Conservation (phyloP, 2,888 invertebrate species). For the Tipula helvola region DNA sequence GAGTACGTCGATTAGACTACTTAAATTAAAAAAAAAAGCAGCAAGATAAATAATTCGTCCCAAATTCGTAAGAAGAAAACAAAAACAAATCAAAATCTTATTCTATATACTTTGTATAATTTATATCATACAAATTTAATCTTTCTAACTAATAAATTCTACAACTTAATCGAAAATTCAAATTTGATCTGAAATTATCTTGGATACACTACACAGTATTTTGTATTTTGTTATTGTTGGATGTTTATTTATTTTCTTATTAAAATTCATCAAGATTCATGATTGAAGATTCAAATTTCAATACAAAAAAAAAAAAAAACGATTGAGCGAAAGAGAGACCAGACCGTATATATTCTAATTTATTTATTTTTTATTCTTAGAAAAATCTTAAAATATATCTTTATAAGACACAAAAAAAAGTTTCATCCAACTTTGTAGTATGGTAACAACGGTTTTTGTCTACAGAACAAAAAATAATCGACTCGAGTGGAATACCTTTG, state of each 20-base stretch:
- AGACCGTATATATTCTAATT: background rate
- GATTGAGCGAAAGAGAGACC: background rate
- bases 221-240: too few relatives aligned
- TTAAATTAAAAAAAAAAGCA: background rate
- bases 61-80: background rate
- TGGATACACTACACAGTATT: background rate
- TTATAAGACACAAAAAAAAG: background rate
- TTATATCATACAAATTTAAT: background rate
- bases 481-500: background rate
- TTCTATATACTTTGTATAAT: background rate
- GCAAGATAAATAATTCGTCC: background rate
- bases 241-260: background rate
- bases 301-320: background rate
- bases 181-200: constrained; percentile 4
- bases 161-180: background rate
- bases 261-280: constrained; percentile 4
- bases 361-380: background rate
- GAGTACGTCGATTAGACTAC: too few relatives aligned
- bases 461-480: background rate
- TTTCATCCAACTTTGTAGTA: background rate
- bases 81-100: background rate
- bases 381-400: background rate
- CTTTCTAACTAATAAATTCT: background rate
- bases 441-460: background rate
- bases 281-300: background rate